Evolutionary conservation across 35 echinoderm and acorn worm genomes (phyloP).

Genomic region (Ptychodera flava): DNA sequence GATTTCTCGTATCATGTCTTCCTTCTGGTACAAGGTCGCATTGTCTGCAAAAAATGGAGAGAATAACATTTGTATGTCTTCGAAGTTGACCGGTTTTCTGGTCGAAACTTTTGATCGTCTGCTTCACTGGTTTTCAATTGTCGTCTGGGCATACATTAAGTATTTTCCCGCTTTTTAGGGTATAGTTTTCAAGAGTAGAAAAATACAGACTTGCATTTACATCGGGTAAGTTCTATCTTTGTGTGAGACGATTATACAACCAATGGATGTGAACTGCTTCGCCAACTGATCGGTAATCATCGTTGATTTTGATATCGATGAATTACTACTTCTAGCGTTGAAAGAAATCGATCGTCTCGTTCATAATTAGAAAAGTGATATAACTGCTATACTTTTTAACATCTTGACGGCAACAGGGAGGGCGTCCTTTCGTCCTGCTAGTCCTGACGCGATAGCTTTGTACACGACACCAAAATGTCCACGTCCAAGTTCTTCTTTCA

Average conservation of each 20-base stretch:
- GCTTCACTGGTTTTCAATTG: background rate
- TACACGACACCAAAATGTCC: conserved; percentile 91
- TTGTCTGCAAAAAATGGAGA: conserved; percentile 30
- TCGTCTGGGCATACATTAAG: background rate
- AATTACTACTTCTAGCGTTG: background rate
- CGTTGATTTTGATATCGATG: background rate
- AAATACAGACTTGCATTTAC: too few relatives aligned
- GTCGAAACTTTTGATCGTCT: background rate
- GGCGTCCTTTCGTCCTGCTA: conserved; percentile 50
- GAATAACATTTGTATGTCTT: background rate
- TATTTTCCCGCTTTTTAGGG: background rate
- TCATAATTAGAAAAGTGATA: background rate
- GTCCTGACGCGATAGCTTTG: conserved; percentile 73
- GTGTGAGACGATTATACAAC: background rate
- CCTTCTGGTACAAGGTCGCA: conserved; percentile 63
- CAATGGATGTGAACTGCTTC: background rate
- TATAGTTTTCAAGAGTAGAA: background rate
- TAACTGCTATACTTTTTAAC: conserved; percentile 53
- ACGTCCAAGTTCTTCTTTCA: conserved; percentile 75
- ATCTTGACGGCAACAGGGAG: conserved; percentile 84
- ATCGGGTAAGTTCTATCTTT: too few relatives aligned
- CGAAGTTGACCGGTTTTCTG: background rate
- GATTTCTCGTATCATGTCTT: conserved; percentile 88
- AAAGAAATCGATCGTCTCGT: background rate
- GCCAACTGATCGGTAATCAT: background rate